Evolutionary conservation across 2,113 vertebrate species (phyloP), one percentile per base, ranked within the genome.

Genomic region (Cranoglanis bouderius): DNA sequence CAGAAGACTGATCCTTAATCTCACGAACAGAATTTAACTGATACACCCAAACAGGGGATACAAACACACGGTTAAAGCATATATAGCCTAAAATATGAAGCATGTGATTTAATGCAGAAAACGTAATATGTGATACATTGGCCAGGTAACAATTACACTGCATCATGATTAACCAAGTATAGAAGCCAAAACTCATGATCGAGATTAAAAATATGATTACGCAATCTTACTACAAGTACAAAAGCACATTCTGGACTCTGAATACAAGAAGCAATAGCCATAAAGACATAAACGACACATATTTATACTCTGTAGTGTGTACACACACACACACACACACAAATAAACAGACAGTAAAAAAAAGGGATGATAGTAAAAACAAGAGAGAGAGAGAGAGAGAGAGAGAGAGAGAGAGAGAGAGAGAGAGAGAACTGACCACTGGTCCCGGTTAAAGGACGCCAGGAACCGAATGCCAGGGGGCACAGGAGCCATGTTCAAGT

Each of bases 381-480:
- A 16, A 43, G 2, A 43, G 40, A 43, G 40, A 43, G 40, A 43
- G 2, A 43, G 16, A 40, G 2, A 88, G 10, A 88, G 21, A 80
- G 26, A 87, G 21, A 51, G 49, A 86, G 9, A 18, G 29, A 51
- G 35, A 77, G 51, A 59, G 21, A 67, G 19, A 3, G 0, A 70
- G 21, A 59, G 21, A 35, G 14, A 29, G 12, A 49, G 19, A 40
- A 86, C 95, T 94, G 77, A 96, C 95, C 95, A 96, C 55, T 96
- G 95, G 85, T 95, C 93, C 88, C 92, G 93, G 91, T 94, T 85
- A 72, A 96, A 95, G 87, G 94, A 94, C 32, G 92, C 90, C 89
- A 96, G 88, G 87, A 95, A 92, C 21, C 94, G 94, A 82, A 96
- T 91, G 32, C 95, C 95, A 38, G 94, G 95, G 72, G 95, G 95